These are phyloP conservation scores for Chrysopilus asiliformis DNA, from an alignment of 2,888 invertebrate genomes.

Conservation along the genomic window DNA sequence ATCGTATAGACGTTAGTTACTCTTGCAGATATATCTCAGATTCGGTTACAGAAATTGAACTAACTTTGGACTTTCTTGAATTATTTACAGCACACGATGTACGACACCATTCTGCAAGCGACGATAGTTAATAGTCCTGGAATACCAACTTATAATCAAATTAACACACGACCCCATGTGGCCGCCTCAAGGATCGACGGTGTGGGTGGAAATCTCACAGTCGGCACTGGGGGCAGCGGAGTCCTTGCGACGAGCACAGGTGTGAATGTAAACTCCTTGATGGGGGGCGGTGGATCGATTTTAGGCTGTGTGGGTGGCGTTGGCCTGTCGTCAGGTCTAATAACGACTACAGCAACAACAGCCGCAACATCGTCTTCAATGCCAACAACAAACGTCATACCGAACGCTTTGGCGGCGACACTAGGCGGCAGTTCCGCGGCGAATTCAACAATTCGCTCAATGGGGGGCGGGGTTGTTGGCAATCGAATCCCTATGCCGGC, in stretches of 20 bases:
- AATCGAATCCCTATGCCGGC: not conserved
- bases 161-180: conserved; percentile 30
- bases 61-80: too few relatives aligned
- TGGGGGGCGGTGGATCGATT: not conserved
- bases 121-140: conserved; percentile 12
- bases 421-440: conserved; percentile 2
- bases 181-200: conserved; percentile 18
- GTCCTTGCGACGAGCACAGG: conserved; percentile 11
- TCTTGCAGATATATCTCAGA: too few relatives aligned
- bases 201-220: not conserved
- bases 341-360: conserved; percentile 28
- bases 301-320: conserved; percentile 6
- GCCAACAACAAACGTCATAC: conserved; percentile 19
- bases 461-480: conserved; percentile 5
- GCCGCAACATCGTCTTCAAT: conserved; percentile 24
- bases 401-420: conserved; percentile 18
- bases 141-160: conserved; percentile 32
- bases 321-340: conserved; percentile 17
- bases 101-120: conserved; percentile 12
- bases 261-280: conserved; percentile 6
- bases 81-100: conserved; percentile 10
- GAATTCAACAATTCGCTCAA: conserved; percentile 5
- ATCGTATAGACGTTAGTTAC: too few relatives aligned
- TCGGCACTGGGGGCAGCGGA: conserved; percentile 1
- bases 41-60: too few relatives aligned